These are phyloP conservation scores for Prosapia bicincta DNA, from an alignment of 2,888 invertebrate genomes.

Conservation along the genomic window DNA sequence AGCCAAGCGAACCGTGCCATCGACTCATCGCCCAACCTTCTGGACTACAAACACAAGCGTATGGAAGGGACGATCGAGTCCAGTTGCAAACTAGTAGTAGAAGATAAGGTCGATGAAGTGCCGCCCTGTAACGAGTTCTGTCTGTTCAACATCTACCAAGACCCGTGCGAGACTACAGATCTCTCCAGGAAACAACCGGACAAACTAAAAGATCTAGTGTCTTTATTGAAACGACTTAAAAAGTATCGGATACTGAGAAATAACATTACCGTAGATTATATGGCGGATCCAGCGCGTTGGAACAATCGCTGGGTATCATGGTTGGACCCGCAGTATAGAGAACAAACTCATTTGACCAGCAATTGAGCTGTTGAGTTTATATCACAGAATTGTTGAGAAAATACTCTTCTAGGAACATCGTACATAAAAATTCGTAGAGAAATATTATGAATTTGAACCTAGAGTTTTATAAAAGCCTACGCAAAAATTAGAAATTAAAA, in stretches of 20 bases:
- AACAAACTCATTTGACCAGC: no score
- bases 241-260: neutral
- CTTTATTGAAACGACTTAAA: neutral
- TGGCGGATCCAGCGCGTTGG: conserved; percentile 17
- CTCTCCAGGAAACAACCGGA: conserved; percentile 47
- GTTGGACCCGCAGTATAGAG: conserved; percentile 16
- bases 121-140: conserved; percentile 44
- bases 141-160: conserved; percentile 68
- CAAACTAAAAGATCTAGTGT: conserved; percentile 44
- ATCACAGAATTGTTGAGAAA: no score
- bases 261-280: neutral
- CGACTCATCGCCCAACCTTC: neutral
- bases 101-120: neutral
- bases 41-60: neutral
- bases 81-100: neutral
- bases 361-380: no score
- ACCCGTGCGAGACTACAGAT: conserved; percentile 76
- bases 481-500: no score
- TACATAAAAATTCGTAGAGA: no score
- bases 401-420: no score
- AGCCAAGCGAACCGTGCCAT: neutral
- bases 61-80: neutral
- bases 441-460: no score
- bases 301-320: conserved; percentile 29
- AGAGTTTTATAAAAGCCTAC: no score